Conservation (phyloP, 1,140 invertebrate species). For the Trinorchestia longiramus region DNA sequence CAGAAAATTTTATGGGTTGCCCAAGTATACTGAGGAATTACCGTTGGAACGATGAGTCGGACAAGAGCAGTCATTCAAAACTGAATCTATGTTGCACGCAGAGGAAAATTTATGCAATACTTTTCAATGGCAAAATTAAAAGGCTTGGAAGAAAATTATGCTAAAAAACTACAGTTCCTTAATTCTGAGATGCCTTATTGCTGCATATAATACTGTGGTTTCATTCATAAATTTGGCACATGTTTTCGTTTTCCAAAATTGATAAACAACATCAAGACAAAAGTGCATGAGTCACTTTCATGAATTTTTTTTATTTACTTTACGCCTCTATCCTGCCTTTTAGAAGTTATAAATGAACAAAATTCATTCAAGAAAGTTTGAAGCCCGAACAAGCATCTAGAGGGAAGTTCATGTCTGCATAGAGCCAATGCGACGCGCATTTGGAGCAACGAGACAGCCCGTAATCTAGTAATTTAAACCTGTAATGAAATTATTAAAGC, state of each 20-base stretch:
- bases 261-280: neutral
- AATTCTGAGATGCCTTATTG: too few species aligned
- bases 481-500: constrained; percentile 13
- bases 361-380: neutral
- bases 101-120: neutral
- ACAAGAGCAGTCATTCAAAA: neutral
- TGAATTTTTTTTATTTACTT: too few species aligned
- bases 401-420: neutral
- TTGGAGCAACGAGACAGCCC: constrained; percentile 3
- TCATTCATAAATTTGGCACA: too few species aligned
- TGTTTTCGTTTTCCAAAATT: too few species aligned
- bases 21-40: neutral
- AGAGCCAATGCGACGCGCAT: neutral
- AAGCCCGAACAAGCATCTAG: neutral
- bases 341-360: neutral
- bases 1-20: neutral
- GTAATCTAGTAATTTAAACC: constrained; percentile 1
- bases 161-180: too few species aligned
- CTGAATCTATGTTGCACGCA: neutral
- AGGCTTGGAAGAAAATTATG: too few species aligned
- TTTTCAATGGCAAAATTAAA: too few species aligned
- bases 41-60: neutral
- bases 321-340: too few species aligned
- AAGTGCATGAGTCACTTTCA: neutral
- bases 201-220: too few species aligned